phyloP scores from a whole-genome alignment of 2,113 vertebrate species.

The Dromas ardeola region DNA sequence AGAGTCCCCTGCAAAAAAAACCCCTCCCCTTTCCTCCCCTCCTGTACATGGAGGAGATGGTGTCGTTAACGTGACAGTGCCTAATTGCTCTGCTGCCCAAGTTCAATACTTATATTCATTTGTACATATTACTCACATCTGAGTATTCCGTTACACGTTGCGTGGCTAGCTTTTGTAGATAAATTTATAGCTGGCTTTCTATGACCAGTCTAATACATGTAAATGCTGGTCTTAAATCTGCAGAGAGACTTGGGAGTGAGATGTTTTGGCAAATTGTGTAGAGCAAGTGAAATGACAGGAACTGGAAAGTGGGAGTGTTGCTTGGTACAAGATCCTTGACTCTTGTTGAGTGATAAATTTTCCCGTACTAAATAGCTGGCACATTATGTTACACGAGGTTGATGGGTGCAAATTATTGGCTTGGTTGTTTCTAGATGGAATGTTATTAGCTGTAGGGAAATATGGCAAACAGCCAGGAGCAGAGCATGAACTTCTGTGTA shows the following conservation, averaged over 20 bases:
- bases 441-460: neutral
- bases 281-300: neutral
- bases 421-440: neutral
- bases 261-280: neutral
- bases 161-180: neutral
- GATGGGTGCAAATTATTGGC: neutral
- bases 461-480: neutral
- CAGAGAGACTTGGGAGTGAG: neutral
- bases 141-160: neutral
- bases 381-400: neutral
- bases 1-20: neutral
- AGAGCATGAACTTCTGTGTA: neutral
- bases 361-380: neutral
- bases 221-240: neutral
- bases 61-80: neutral
- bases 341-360: neutral
- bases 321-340: neutral
- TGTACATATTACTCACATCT: neutral
- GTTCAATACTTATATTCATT: neutral
- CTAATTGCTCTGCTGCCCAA: neutral
- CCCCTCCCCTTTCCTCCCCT: neutral
- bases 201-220: neutral
- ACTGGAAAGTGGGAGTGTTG: neutral
- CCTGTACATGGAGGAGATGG: fast-evolving
- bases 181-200: neutral